These are phyloP conservation scores for Panurus biarmicus DNA, from an alignment of 2,113 vertebrate genomes.

Conservation along the genomic window DNA sequence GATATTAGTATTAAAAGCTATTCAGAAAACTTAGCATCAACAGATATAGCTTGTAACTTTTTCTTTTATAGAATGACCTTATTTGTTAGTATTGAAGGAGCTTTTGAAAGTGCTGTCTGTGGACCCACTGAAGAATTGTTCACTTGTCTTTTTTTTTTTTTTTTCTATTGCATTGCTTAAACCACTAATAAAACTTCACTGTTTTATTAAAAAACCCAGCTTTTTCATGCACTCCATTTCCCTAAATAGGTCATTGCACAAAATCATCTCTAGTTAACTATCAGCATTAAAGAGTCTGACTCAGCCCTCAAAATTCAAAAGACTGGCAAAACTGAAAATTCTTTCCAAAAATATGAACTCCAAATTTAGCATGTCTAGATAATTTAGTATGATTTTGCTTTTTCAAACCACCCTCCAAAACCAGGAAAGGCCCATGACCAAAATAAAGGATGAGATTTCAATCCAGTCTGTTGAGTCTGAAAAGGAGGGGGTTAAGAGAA, in stretches of 20 bases:
- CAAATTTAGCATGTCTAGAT: neutral
- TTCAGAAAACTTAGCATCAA: neutral
- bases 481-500: neutral
- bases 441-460: neutral
- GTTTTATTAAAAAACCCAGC: neutral
- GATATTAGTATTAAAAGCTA: neutral
- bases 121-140: neutral
- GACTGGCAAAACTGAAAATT: neutral
- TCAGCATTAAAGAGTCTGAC: neutral
- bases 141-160: neutral
- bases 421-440: neutral
- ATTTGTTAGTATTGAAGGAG: neutral
- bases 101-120: neutral
- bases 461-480: neutral
- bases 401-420: neutral
- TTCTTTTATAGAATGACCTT: neutral
- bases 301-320: neutral
- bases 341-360: neutral
- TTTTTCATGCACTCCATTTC: neutral
- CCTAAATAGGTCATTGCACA: neutral
- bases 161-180: neutral
- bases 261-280: neutral
- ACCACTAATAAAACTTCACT: neutral
- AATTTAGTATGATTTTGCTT: neutral
- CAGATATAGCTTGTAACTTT: neutral